These are phyloP conservation scores for Hyposoter dolosus DNA, from an alignment of 2,888 invertebrate species.

Conservation along the genomic window DNA sequence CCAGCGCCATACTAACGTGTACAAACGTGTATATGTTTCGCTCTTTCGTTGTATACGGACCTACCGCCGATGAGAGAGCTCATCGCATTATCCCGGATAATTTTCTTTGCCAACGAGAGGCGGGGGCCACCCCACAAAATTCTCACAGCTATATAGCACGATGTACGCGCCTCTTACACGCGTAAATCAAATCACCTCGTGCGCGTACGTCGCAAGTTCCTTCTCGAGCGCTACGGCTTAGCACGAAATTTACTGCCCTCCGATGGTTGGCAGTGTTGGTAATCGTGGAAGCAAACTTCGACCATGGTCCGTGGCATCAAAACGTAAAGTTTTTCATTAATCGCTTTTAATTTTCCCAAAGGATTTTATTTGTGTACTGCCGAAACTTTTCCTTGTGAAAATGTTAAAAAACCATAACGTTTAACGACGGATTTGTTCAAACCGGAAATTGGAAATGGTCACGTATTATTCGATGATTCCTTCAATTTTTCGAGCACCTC, in stretches of 20 bases:
- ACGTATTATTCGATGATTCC: neutral
- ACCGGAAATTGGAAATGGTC: neutral
- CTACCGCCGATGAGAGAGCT: constrained; percentile 71
- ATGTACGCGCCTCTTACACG: constrained; percentile 71
- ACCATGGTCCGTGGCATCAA: constrained; percentile 19
- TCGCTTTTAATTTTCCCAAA: neutral
- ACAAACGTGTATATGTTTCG: neutral
- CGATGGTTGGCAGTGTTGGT: constrained; percentile 49
- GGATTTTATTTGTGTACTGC: neutral
- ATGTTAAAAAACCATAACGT: neutral
- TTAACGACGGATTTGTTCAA: neutral
- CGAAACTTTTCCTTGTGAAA: constrained; percentile 7
- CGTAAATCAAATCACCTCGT: constrained; percentile 78
- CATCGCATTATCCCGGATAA: constrained; percentile 71
- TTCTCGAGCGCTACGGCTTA: constrained; percentile 76
- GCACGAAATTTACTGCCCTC: constrained; percentile 78
- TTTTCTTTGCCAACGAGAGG: constrained; percentile 67
- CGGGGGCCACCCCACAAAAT: constrained; percentile 70
- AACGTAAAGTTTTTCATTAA: constrained; percentile 17
- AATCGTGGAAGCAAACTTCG: constrained; percentile 31
- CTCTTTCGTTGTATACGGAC: constrained; percentile 47
- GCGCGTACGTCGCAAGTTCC: constrained; percentile 64
- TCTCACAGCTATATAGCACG: constrained; percentile 69
- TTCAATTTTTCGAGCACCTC: neutral
- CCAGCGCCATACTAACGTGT: constrained; percentile 13